Percentiles rank a stretch among this genome's conserved stretches.
These are phyloP conservation scores for Euplagia quadripunctaria DNA, from an alignment of 2,888 invertebrate species.

Conservation along the genomic window DNA sequence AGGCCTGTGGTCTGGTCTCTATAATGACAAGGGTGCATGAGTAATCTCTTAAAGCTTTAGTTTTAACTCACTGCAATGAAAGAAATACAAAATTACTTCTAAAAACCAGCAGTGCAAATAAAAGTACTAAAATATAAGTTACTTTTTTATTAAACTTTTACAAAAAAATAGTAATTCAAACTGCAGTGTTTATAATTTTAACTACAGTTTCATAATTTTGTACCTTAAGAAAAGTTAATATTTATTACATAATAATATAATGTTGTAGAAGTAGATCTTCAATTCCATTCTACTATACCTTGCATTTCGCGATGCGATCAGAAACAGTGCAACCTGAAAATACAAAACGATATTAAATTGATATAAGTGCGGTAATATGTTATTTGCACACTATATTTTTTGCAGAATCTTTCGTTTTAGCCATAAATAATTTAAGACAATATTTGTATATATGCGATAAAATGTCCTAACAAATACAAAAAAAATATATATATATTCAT, in stretches of 20 bases:
- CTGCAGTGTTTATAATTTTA: neutral
- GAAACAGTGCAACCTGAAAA: conserved; percentile 17
- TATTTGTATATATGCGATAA: no score
- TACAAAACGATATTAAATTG: neutral
- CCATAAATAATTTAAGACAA: no score
- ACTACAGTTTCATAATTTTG: neutral
- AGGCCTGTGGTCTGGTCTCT: no score
- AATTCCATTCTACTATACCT: neutral
- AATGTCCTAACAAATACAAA: no score
- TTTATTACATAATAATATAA: neutral
- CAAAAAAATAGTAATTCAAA: neutral
- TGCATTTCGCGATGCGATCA: conserved; percentile 12
- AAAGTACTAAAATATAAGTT: neutral
- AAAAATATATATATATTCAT: no score
- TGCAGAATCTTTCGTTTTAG: no score
- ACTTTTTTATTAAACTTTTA: neutral
- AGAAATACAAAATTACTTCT: no score
- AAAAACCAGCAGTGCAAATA: neutral
- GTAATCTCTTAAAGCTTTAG: no score
- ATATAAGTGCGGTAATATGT: no score
- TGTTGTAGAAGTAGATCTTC: neutral
- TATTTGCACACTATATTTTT: no score
- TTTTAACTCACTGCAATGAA: no score
- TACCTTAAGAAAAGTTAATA: neutral
- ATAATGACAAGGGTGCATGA: no score